Evolutionary conservation across 2,113 vertebrate species (phyloP), one percentile per base, ranked within the genome.

Genomic region (Ceratotherium simum): DNA sequence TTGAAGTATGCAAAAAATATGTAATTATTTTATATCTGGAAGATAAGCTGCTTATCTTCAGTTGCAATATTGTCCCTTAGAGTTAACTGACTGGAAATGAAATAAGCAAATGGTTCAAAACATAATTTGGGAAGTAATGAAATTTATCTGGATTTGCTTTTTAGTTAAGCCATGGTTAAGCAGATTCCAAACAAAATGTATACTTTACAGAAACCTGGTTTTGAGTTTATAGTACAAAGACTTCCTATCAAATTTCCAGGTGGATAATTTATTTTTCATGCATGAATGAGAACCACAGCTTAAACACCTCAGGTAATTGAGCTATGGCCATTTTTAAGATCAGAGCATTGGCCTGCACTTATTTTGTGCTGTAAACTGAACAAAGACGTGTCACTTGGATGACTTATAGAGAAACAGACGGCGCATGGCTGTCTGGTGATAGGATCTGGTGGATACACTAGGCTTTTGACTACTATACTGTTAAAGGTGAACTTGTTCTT

Each of bases 81-180:
- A 92, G 54, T 29, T 88, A 81, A 78, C 9, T 92, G 12, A 86
- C 9, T 42, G 20, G 18, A 94, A 69, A 65, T 78, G 6, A 80
- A 97, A 88, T 67, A 56, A 88, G 67, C 51, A n/a, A n/a, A 81
- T 69, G 13, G 80, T 89, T 36, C 39, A 96, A 48, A 65, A 96
- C 6, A 17, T 9, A 20, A 76, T 33, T 90, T 82, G 20, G 0
- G 11, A 58, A 89, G 23, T 56, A 92, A 93, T 90, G 56, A 60
- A 80, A 6, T 70, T 96, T 98, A 33, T 67, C 9, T 76, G 62
- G 39, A 11, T 97, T 96, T 93, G 25, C 0, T 92, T 92, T 46
- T 81, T 75, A 65, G 39, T 89, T 80, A 33, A 85, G 11, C 13
- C 67, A 33, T 8, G 16, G 33, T 13, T 96, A 6, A 20, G 18